These are phyloP conservation scores for Corythoichthys haematopterus DNA, from an alignment of 2,113 vertebrate species.

Conservation along the genomic window DNA sequence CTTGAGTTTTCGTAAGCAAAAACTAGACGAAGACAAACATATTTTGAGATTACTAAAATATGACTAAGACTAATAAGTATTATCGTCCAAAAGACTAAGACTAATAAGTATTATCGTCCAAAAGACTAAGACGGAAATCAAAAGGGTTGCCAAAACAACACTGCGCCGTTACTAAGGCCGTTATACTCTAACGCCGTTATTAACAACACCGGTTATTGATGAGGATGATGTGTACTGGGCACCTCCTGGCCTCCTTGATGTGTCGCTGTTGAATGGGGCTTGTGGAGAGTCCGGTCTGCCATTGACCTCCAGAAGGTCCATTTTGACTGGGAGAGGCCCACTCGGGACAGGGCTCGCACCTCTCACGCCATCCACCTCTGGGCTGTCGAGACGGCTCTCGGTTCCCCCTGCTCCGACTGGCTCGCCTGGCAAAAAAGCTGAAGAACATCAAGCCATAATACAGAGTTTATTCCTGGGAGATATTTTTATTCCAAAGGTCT, in stretches of 20 bases:
- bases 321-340: not conserved
- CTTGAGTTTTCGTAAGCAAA: too few relatives aligned
- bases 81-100: too few relatives aligned
- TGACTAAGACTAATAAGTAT: too few relatives aligned
- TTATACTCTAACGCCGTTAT: too few relatives aligned
- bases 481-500: not conserved
- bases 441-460: not conserved
- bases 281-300: not conserved
- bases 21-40: too few relatives aligned
- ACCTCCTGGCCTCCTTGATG: not conserved
- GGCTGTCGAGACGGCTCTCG: not conserved
- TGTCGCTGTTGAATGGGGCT: not conserved
- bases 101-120: too few relatives aligned
- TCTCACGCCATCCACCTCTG: not conserved
- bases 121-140: too few relatives aligned
- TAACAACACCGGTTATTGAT: not conserved
- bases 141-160: too few relatives aligned
- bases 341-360: not conserved
- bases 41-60: too few relatives aligned
- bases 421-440: slow-evolving; percentile 1
- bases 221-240: not conserved
- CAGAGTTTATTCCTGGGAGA: not conserved
- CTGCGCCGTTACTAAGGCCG: too few relatives aligned
- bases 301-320: not conserved
- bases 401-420: not conserved